Evolutionary conservation across 2,797 vertebrate genomes (phyloP).

Genomic region (Myripristis jacobus): DNA sequence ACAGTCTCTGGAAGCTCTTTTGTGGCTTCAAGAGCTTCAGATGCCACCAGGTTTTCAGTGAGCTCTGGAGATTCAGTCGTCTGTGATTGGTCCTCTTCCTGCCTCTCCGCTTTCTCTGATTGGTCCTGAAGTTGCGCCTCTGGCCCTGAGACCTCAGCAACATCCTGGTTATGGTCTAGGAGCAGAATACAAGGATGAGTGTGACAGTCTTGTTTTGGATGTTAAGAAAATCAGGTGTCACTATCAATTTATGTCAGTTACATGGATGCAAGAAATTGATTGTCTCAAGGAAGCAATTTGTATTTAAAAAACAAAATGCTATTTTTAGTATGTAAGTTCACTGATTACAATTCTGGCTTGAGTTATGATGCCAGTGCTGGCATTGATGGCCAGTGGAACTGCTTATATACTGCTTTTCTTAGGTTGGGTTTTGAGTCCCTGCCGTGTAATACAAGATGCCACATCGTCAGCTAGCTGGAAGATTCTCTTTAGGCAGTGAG

Average conservation of each 20-base stretch:
- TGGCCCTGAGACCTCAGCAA: conserved; percentile 20
- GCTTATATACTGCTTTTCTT: too few relatives aligned
- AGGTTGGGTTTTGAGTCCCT: too few relatives aligned
- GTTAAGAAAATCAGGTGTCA: too few relatives aligned
- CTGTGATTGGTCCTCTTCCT: conserved; percentile 32
- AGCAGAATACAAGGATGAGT: conserved; percentile 15
- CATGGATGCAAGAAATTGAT: too few relatives aligned
- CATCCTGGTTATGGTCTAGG: conserved; percentile 48
- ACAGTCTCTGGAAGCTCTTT: conserved; percentile 43
- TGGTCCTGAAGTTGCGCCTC: conserved; percentile 25
- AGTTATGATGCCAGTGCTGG: too few relatives aligned
- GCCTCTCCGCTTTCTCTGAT: background rate
- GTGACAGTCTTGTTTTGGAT: background rate
- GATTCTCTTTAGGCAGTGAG: background rate
- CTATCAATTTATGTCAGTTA: too few relatives aligned
- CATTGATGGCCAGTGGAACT: too few relatives aligned
- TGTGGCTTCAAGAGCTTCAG: conserved; percentile 28
- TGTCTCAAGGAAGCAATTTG: too few relatives aligned
- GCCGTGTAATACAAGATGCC: too few relatives aligned
- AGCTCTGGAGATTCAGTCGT: conserved; percentile 27
- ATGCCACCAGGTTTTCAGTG: conserved; percentile 30
- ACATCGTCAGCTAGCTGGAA: background rate
- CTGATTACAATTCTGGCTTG: too few relatives aligned
- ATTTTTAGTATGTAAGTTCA: too few relatives aligned
- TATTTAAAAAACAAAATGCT: too few relatives aligned